Evolutionary conservation across 2,888 invertebrate species (phyloP).

Genomic region (Orthosia cruda): DNA sequence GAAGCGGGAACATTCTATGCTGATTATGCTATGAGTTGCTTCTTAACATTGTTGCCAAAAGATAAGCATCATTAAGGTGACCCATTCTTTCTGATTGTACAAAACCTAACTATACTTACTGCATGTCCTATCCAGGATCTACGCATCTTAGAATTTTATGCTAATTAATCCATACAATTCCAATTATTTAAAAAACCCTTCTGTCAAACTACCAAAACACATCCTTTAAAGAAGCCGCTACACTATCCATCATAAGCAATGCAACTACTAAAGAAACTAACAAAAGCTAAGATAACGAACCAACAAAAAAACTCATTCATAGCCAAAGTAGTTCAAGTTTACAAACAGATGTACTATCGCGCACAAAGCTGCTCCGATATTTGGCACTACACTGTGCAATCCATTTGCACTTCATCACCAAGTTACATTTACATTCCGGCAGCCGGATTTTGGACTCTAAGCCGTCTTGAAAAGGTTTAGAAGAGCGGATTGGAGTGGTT

Average conservation of each 20-base stretch:
- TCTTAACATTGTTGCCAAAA: too few relatives aligned
- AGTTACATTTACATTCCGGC: slow-evolving; percentile 37
- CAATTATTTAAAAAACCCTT: background rate
- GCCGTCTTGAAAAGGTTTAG: slow-evolving; percentile 34
- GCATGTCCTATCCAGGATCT: background rate
- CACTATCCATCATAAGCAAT: slow-evolving; percentile 38
- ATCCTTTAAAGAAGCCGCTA: background rate
- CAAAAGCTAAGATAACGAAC: slow-evolving; percentile 62
- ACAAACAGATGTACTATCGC: slow-evolving; percentile 81
- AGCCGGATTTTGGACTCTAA: slow-evolving; percentile 61
- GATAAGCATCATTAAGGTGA: too few relatives aligned
- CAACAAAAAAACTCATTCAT: slow-evolving; percentile 82
- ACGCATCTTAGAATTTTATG: background rate
- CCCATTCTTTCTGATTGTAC: too few relatives aligned
- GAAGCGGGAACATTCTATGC: too few relatives aligned
- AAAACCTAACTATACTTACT: background rate
- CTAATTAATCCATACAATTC: background rate
- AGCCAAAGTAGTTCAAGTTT: slow-evolving; percentile 88
- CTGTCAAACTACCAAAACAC: background rate
- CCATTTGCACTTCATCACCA: slow-evolving; percentile 74
- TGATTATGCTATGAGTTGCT: too few relatives aligned
- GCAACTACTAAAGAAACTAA: slow-evolving; percentile 51
- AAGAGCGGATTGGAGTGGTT: background rate
- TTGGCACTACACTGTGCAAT: slow-evolving; percentile 79
- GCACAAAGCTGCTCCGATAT: slow-evolving; percentile 75